Percentiles rank a stretch among this genome's conserved stretches.
Conservation (phyloP, 2,113 vertebrate species). For the Tetraodon nigroviridis region DNA sequence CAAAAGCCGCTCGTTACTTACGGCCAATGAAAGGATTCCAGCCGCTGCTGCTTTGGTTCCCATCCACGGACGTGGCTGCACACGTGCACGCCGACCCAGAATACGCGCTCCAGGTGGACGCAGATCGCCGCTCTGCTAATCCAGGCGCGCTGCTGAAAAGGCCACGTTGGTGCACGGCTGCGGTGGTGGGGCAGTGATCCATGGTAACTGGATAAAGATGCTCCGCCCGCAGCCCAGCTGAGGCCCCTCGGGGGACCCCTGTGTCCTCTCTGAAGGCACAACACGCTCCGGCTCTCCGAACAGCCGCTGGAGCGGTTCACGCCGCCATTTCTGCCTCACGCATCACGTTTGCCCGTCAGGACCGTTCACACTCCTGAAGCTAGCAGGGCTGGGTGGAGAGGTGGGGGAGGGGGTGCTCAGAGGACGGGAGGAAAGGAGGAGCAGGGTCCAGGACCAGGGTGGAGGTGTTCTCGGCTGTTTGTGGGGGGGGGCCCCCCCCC, state of each 20-base stretch:
- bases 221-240: slow-evolving; percentile 73
- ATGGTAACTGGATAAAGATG: slow-evolving; percentile 72
- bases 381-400: too few relatives aligned
- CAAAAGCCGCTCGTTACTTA: slow-evolving; percentile 59
- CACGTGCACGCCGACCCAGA: slow-evolving; percentile 22
- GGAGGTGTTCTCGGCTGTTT: too few relatives aligned
- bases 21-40: slow-evolving; percentile 56
- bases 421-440: too few relatives aligned
- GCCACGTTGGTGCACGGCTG: not conserved
- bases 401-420: not conserved
- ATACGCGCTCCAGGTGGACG: slow-evolving; percentile 46
- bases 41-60: slow-evolving; percentile 29
- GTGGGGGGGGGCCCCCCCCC: too few relatives aligned
- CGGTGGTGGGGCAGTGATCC: slow-evolving; percentile 67
- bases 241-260: slow-evolving; percentile 70
- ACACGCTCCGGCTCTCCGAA: slow-evolving; percentile 38
- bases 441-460: too few relatives aligned
- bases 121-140: slow-evolving; percentile 49
- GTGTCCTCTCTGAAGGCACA: slow-evolving; percentile 53
- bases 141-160: slow-evolving; percentile 9
- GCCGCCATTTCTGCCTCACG: slow-evolving; percentile 60
- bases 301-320: not conserved
- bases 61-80: too few relatives aligned
- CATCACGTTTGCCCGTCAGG: slow-evolving; percentile 54
- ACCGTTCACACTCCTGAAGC: slow-evolving; percentile 46